Conservation (phyloP, 1,140 invertebrate species). For the Aricia agestis region DNA sequence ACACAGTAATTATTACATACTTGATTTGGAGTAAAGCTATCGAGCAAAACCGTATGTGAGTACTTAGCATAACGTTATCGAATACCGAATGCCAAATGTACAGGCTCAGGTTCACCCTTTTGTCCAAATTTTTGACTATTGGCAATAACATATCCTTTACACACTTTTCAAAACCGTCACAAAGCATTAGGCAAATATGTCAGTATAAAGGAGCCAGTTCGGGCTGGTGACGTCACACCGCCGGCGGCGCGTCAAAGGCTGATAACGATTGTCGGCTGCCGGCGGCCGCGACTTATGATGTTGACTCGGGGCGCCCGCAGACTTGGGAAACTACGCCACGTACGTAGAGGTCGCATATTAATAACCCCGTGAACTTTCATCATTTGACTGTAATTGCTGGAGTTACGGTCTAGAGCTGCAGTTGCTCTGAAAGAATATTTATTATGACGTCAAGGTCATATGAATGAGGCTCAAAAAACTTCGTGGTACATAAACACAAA, state of each 20-base stretch:
- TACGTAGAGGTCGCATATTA: not conserved
- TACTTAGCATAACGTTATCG: no score
- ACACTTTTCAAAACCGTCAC: not conserved
- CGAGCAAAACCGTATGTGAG: no score
- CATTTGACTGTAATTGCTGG: not conserved
- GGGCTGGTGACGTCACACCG: not conserved
- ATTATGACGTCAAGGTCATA: not conserved
- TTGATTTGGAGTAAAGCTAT: no score
- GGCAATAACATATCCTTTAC: no score
- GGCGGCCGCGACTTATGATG: not conserved
- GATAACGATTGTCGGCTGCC: not conserved
- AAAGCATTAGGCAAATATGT: conserved; percentile 15
- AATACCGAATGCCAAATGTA: no score
- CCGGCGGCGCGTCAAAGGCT: conserved; percentile 1
- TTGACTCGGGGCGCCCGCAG: not conserved
- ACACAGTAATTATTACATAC: no score
- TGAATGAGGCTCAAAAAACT: no score
- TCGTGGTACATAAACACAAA: no score
- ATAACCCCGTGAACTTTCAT: not conserved
- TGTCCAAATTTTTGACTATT: no score
- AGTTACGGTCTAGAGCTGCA: no score
- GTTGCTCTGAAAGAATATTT: no score
- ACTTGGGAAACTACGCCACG: not conserved
- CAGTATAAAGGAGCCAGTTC: not conserved
- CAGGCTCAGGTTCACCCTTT: no score